Base-by-base conservation (phyloP, 2,113 vertebrate genomes). In the Eptesicus fuscus region DNA sequence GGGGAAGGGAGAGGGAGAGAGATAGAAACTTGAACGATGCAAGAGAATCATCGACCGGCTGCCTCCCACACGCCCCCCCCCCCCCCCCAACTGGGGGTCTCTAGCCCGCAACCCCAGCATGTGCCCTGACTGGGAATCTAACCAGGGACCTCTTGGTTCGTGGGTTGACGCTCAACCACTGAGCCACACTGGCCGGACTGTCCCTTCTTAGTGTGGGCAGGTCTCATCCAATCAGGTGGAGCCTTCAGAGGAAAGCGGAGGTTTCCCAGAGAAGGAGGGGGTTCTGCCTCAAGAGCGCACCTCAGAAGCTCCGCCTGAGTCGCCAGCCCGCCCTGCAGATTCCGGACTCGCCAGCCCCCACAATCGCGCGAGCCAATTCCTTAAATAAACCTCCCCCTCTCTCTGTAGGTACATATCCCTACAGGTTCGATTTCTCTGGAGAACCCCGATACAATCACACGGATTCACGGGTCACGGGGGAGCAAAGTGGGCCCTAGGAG, bases 321-420 rank as follows among this genome's bases (percentile, higher is more conserved):
- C 71, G 40, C n/a, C 65, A 84, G 91, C 40, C 89, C 32, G 65
- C 91, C 84, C 91, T 44, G 42, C 78, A 76, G 63, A 85, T 51
- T 88, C 40, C n/a, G 56, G 93, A 69, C 88, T 82, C 77, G 49
- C n/a, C 73, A 82, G 94, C 80, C 80, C 53, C 85, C 84, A 67
- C 85, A 92, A 59, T 8, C 9, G 4, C 22, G 9, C 40, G 84
- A 86, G 92, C 89, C 89, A 96, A 49, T 28, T 86, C 83, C 94
- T 90, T 71, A 87, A 95, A 92, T 71, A 94, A 90, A 87, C 18
- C 76, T 87, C 49, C 53, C 11, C 28, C 0, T 74, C 1, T 74
- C 7, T 47, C 1, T 76, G 3, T 74, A 0, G 30, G 44, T 23
- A 2, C 32, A n/a, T 23, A 12, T 40, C 80, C 80, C 61, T 67